Conservation (phyloP, 2,888 invertebrate genomes). For the Diploptera punctata region DNA sequence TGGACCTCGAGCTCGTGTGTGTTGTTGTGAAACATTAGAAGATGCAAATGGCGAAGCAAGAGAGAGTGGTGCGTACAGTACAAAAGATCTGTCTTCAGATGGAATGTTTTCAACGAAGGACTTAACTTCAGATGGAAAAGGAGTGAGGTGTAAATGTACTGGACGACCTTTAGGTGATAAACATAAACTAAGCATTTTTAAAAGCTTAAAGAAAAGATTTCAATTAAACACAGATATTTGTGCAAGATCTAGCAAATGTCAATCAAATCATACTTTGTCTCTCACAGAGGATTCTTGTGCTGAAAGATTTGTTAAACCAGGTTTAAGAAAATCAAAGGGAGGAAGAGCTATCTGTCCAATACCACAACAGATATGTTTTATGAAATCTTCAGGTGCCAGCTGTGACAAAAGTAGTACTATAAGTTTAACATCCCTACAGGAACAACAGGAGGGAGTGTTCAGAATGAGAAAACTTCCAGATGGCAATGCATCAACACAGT, state of each 20-base stretch:
- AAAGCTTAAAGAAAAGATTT: conserved; percentile 42
- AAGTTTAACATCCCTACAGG: background rate
- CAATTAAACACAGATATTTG: conserved; percentile 35
- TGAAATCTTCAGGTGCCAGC: conserved; percentile 24
- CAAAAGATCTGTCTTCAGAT: conserved; percentile 19
- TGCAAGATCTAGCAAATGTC: conserved; percentile 36
- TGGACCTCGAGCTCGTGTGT: conserved; percentile 37
- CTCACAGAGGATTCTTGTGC: conserved; percentile 29
- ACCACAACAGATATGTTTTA: conserved; percentile 29
- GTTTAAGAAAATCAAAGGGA: conserved; percentile 25
- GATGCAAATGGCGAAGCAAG: conserved; percentile 42
- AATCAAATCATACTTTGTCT: conserved; percentile 39
- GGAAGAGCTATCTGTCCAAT: conserved; percentile 19
- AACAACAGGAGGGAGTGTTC: background rate
- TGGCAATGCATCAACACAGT: background rate
- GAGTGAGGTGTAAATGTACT: conserved; percentile 34
- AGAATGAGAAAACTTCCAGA: background rate
- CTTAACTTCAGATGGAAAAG: conserved; percentile 22
- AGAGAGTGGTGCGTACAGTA: conserved; percentile 5
- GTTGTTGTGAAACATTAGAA: conserved; percentile 40
- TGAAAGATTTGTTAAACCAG: conserved; percentile 27
- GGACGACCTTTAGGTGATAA: conserved; percentile 29
- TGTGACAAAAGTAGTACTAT: background rate
- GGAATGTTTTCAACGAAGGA: conserved; percentile 20
- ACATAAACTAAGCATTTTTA: conserved; percentile 41